Percentiles rank a stretch among this genome's conserved stretches.
Conservation (phyloP, 1,140 invertebrate genomes). For the Drosophila ogumai region DNA sequence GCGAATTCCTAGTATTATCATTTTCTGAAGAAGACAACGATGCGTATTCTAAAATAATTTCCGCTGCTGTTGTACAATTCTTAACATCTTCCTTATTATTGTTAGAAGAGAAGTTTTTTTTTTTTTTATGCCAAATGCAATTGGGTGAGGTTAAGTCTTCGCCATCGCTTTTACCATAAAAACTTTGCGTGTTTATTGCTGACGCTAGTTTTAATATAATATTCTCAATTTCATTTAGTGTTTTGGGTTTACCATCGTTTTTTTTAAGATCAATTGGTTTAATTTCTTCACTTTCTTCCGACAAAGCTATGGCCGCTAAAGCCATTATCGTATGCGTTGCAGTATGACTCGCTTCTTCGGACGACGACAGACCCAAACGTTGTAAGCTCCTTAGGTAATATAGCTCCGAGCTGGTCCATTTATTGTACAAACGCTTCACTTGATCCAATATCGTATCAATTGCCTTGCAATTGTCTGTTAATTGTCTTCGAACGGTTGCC, state of each 20-base stretch:
- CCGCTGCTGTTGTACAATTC: conserved; percentile 58
- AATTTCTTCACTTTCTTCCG: conserved; percentile 42
- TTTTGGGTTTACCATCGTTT: conserved; percentile 18
- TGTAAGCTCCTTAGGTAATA: conserved; percentile 67
- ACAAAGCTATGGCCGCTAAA: conserved; percentile 66
- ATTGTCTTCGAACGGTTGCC: conserved; percentile 44
- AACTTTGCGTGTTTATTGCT: conserved; percentile 10
- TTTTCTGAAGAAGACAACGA: conserved; percentile 45
- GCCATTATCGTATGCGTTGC: conserved; percentile 68
- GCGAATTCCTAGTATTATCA: conserved; percentile 18
- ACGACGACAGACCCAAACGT: conserved; percentile 48
- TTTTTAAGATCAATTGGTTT: conserved; percentile 7
- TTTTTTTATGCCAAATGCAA: conserved; percentile 72
- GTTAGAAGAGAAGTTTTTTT: neutral
- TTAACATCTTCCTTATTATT: conserved; percentile 13
- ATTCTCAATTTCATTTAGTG: conserved; percentile 62
- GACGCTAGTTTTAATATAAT: conserved; percentile 56
- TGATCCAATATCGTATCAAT: conserved; percentile 57
- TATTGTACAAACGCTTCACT: conserved; percentile 54
- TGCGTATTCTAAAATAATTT: conserved; percentile 75
- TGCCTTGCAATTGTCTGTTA: conserved; percentile 36
- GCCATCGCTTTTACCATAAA: conserved; percentile 19
- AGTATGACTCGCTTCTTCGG: conserved; percentile 13
- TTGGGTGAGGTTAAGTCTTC: conserved; percentile 28
- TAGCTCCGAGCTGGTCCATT: conserved; percentile 70